A percentile compares a stretch with the other conserved stretches of the same genome.
These are phyloP conservation scores for Todus mexicanus DNA, from an alignment of 2,797 vertebrate species.

Conservation along the genomic window DNA sequence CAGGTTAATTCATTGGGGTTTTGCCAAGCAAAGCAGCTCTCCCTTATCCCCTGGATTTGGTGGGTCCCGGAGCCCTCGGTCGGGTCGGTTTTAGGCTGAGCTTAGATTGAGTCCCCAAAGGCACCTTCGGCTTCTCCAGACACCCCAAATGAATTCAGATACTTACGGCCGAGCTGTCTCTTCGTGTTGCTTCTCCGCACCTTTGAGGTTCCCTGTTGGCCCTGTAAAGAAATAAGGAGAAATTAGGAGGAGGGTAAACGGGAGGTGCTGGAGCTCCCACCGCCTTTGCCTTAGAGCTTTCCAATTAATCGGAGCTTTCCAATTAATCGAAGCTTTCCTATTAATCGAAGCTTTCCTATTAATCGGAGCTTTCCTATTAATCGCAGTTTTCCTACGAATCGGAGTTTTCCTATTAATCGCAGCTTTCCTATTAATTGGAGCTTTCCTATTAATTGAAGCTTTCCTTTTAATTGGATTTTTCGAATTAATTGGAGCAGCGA, in stretches of 20 bases:
- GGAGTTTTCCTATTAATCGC: background rate
- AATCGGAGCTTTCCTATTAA: too few species aligned
- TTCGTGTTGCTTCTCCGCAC: background rate
- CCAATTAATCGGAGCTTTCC: background rate
- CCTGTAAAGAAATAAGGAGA: background rate
- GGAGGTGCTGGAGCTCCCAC: background rate
- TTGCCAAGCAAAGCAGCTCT: background rate
- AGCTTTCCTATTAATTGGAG: background rate
- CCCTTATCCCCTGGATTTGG: background rate
- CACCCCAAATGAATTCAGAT: background rate
- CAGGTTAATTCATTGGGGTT: background rate
- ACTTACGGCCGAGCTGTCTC: background rate
- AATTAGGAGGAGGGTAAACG: accelerated
- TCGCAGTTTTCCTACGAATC: background rate
- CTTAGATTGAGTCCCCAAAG: background rate
- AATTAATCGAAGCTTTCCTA: background rate
- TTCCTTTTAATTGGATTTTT: too few species aligned
- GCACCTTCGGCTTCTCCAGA: background rate
- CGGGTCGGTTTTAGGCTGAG: background rate
- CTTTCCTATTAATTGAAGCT: background rate
- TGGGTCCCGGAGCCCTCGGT: background rate
- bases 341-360: background rate
- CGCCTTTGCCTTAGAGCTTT: background rate
- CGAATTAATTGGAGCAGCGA: too few species aligned
- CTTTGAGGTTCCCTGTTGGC: background rate